Evolutionary conservation across 2,113 vertebrate species (phyloP).

Genomic region (Ranitomeya variabilis): DNA sequence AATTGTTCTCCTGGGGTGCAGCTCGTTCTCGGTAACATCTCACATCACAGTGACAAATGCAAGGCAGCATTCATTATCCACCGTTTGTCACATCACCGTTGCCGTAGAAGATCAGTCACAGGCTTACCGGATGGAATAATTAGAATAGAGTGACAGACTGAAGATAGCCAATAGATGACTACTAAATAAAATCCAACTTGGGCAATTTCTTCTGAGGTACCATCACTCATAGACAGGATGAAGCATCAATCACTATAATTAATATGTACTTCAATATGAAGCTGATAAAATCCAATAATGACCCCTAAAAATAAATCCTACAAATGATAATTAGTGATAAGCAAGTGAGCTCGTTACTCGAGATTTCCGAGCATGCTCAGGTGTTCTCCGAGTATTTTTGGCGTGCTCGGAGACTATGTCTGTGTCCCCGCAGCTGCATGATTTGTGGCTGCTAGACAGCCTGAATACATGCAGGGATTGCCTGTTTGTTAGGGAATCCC

Average conservation of each 20-base stretch:
- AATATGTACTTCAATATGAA: background rate
- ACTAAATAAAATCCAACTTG: too few species aligned
- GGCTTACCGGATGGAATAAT: background rate
- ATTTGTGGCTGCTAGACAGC: too few species aligned
- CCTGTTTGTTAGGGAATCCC: too few species aligned
- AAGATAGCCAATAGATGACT: background rate
- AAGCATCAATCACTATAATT: background rate
- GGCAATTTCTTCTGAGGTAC: background rate
- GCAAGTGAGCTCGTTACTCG: too few species aligned
- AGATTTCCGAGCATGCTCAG: too few species aligned
- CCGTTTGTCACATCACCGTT: background rate
- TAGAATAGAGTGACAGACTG: slow-evolving; percentile 9
- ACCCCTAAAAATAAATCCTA: background rate
- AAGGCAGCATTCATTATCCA: slow-evolving; percentile 24
- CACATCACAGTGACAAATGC: slow-evolving; percentile 27
- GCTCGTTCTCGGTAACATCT: background rate
- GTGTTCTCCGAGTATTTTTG: too few species aligned
- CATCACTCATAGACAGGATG: background rate
- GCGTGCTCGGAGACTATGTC: too few species aligned
- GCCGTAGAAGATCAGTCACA: background rate
- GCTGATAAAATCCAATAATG: background rate
- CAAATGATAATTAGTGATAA: background rate
- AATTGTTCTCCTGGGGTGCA: slow-evolving; percentile 40
- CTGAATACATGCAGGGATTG: too few species aligned
- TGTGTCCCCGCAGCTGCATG: too few species aligned